Evolutionary conservation across 2,797 vertebrate genomes (phyloP).

Genomic region (Labroides dimidiatus): DNA sequence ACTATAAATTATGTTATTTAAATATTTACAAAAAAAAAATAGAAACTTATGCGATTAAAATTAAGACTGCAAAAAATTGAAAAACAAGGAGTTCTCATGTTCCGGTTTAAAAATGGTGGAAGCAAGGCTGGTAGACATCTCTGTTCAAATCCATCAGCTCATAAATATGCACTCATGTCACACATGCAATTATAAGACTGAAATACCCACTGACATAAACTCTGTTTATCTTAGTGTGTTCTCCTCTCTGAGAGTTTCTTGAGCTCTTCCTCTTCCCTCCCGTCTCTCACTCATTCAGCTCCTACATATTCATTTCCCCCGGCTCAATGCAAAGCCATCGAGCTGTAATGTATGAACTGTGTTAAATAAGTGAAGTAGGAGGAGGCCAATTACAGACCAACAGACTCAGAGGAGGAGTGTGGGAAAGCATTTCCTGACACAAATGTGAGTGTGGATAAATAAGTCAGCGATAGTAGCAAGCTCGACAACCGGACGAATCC

Average conservation of each 20-base stretch:
- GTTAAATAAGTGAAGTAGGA: conserved; percentile 72
- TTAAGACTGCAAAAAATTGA: no score
- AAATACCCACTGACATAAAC: not conserved
- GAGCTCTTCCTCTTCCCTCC: conserved; percentile 1
- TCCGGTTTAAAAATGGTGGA: no score
- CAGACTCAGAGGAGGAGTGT: conserved; percentile 45
- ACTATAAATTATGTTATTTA: no score
- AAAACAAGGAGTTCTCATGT: no score
- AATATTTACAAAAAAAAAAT: no score
- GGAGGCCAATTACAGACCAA: conserved; percentile 53
- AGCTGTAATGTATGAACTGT: conserved; percentile 71
- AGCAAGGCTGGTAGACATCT: no score
- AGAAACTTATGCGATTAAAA: no score
- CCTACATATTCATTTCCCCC: conserved; percentile 67
- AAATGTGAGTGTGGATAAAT: conserved; percentile 67
- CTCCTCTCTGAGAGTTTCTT: not conserved
- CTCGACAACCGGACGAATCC: conserved; percentile 44
- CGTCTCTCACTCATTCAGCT: conserved; percentile 38
- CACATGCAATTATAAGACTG: conserved; percentile 24
- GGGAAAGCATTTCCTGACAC: conserved; percentile 47
- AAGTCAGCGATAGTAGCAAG: conserved; percentile 50
- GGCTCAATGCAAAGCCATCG: conserved; percentile 65
- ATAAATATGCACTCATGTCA: not conserved
- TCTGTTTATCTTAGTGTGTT: conserved; percentile 1
- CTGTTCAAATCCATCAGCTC: not conserved